Conservation (phyloP, 2,113 vertebrate genomes). For the Rhizomys pruinosus region DNA sequence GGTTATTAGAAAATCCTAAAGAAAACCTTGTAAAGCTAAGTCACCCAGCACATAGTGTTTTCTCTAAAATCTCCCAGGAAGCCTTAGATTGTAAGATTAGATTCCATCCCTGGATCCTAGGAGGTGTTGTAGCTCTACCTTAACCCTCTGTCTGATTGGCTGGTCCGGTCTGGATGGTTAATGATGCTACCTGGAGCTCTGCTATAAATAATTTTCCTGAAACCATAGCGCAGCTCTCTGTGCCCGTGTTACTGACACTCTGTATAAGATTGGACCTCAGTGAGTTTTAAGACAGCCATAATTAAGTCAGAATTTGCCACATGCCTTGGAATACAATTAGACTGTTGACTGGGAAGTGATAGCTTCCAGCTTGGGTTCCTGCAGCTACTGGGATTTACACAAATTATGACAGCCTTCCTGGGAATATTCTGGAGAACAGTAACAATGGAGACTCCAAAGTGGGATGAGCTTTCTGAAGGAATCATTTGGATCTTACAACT, state of each 20-base stretch:
- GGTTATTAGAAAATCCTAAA: background rate
- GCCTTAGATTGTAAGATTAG: background rate
- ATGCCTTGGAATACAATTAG: constrained; percentile 1
- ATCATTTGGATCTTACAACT: background rate
- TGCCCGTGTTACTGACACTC: background rate
- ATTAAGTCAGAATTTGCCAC: constrained; percentile 45
- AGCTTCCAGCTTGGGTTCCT: background rate
- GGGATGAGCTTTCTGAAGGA: background rate
- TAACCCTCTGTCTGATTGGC: background rate
- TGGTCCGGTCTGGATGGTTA: background rate
- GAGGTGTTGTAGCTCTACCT: background rate
- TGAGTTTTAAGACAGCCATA: constrained; percentile 22
- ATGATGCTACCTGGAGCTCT: background rate
- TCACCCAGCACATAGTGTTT: background rate
- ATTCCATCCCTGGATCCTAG: background rate
- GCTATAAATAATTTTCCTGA: constrained; percentile 6
- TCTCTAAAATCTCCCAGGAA: background rate
- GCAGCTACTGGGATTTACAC: background rate
- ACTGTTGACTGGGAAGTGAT: background rate
- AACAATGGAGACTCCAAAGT: background rate
- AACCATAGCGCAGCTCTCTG: background rate
- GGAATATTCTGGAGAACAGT: background rate
- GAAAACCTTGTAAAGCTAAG: background rate
- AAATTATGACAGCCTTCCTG: background rate
- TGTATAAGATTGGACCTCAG: background rate